These are phyloP conservation scores for Atethmia centrago DNA, from an alignment of 2,888 invertebrate genomes.

Conservation along the genomic window DNA sequence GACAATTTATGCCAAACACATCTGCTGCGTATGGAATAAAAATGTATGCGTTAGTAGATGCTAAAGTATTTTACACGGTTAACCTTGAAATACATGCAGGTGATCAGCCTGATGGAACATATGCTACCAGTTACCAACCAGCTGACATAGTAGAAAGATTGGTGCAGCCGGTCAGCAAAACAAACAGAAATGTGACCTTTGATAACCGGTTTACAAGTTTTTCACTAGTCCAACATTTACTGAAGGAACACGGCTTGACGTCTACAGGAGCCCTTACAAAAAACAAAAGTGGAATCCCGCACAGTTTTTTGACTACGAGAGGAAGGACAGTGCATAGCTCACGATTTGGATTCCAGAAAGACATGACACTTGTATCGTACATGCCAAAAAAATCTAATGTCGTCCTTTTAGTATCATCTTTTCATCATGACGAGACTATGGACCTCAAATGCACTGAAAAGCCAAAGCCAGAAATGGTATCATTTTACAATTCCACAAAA, in stretches of 20 bases:
- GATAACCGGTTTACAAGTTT: constrained; percentile 28
- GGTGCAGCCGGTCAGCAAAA: constrained; percentile 30
- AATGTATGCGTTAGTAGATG: constrained; percentile 47
- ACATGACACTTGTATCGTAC: constrained; percentile 40
- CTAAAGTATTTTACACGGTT: constrained; percentile 42
- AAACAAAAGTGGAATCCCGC: constrained; percentile 29
- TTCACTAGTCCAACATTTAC: constrained; percentile 30
- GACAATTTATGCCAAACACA: constrained; percentile 32
- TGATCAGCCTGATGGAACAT: constrained; percentile 42
- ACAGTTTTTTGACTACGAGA: constrained; percentile 11
- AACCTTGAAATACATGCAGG: constrained; percentile 54
- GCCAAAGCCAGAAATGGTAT: constrained; percentile 39
- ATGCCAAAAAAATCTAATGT: constrained; percentile 32
- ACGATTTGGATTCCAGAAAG: constrained; percentile 38
- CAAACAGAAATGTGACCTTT: constrained; percentile 39
- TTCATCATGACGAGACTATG: constrained; percentile 26
- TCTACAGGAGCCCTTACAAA: constrained; percentile 31
- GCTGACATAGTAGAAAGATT: constrained; percentile 39
- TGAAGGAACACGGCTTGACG: constrained; percentile 28
- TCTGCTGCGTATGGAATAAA: constrained; percentile 47
- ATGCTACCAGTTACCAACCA: constrained; percentile 27
- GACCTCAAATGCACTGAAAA: constrained; percentile 25
- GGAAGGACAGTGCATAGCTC: constrained; percentile 22
- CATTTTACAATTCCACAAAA: constrained; percentile 43
- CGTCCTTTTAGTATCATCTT: constrained; percentile 30